A percentile compares a stretch with the other conserved stretches of the same genome.
phyloP scores from a whole-genome alignment of 2,888 invertebrate genomes.

The Biston stratarius region DNA sequence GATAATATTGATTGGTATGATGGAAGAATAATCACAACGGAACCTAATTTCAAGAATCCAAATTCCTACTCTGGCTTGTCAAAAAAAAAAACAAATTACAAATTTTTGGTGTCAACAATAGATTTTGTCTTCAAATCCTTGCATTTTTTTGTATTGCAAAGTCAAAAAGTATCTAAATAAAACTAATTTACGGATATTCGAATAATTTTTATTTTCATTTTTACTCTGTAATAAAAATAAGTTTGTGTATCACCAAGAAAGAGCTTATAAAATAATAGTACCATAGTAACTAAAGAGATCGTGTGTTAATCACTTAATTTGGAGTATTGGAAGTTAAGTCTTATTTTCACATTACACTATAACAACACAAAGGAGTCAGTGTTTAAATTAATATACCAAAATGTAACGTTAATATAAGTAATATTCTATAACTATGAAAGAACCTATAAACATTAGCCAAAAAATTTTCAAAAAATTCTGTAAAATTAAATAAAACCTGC shows the following conservation, averaged over 20 bases:
- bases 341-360: background rate
- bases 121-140: no score
- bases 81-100: no score
- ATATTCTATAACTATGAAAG: conserved; percentile 1
- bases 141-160: no score
- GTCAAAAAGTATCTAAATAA: no score
- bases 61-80: no score
- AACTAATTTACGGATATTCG: no score
- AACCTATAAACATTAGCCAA: background rate
- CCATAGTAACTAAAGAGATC: conserved; percentile 44
- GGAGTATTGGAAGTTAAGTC: conserved; percentile 18
- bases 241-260: conserved; percentile 46
- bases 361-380: conserved; percentile 17
- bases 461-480: background rate
- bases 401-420: conserved; percentile 14
- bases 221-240: conserved; percentile 40
- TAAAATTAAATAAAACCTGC: background rate
- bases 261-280: conserved; percentile 44
- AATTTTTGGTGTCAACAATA: no score
- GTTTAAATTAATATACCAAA: conserved; percentile 31
- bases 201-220: conserved; percentile 22
- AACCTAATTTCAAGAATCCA: no score
- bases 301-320: conserved; percentile 41
- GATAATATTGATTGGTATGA: no score
- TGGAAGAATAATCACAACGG: no score